phyloP scores from a whole-genome alignment of 2,113 vertebrate species.

The Hydrolagus affinis region DNA sequence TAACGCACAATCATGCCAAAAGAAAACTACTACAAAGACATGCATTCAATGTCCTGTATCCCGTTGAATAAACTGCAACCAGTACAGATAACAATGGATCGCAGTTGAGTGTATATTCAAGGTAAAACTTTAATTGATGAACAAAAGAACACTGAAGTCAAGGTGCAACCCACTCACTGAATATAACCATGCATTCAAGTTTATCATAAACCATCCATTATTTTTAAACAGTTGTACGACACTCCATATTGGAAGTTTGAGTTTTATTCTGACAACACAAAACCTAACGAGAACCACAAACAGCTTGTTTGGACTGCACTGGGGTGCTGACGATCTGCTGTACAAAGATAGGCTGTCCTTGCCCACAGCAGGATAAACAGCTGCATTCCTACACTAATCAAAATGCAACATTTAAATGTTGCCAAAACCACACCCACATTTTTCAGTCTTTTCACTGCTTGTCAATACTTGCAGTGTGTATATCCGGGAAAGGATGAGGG shows the following conservation, averaged over 20 bases:
- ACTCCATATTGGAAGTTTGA: too few relatives aligned
- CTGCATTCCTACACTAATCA: constrained; percentile 16
- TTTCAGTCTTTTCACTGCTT: not conserved
- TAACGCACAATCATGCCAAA: too few relatives aligned
- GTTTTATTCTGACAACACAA: not conserved
- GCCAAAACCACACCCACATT: constrained; percentile 24
- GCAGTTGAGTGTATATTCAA: not conserved
- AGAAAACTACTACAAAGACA: not conserved
- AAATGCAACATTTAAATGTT: constrained; percentile 1
- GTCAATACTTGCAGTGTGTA: constrained; percentile 1
- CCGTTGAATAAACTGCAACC: not conserved
- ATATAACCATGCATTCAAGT: not conserved
- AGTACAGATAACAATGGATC: not conserved
- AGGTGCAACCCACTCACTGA: too few relatives aligned
- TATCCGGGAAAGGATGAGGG: not conserved
- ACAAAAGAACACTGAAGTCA: not conserved
- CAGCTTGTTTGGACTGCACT: not conserved
- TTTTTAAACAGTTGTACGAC: too few relatives aligned
- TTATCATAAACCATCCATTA: not conserved
- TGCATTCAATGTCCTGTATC: not conserved
- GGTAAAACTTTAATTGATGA: not conserved
- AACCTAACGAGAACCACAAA: not conserved
- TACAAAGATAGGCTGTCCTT: not conserved
- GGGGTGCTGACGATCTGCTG: not conserved
- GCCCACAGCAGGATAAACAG: not conserved